phyloP scores from a whole-genome alignment of 2,888 invertebrate genomes.

The Odontothrips loti region DNA sequence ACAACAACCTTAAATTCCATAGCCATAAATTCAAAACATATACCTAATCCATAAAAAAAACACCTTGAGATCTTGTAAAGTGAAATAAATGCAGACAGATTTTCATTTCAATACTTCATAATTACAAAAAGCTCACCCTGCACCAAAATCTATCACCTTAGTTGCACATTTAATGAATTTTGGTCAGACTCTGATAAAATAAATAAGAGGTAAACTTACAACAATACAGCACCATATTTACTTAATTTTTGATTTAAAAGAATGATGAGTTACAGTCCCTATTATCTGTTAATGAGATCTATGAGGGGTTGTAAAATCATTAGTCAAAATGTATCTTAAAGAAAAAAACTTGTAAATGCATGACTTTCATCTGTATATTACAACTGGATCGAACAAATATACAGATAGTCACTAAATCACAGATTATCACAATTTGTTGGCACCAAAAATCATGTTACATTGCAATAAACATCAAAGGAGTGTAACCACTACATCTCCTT shows the following conservation, averaged over 20 bases:
- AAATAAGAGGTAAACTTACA: background rate
- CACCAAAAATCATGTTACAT: conserved; percentile 14
- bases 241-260: background rate
- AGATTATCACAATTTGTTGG: conserved; percentile 24
- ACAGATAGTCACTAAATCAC: background rate
- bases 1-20: background rate
- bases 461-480: background rate
- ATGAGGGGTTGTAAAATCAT: background rate
- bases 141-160: background rate
- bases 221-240: background rate
- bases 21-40: background rate
- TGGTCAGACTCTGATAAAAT: background rate
- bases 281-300: background rate
- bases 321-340: background rate
- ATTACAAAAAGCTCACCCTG: background rate
- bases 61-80: background rate
- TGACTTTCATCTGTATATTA: background rate
- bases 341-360: conserved; percentile 3
- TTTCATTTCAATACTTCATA: background rate
- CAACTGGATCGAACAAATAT: background rate
- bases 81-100: background rate
- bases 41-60: background rate
- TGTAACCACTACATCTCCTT: background rate
- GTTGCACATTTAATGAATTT: background rate
- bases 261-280: background rate